Conservation (phyloP, 2,888 invertebrate species). For the Andricus quercusramuli region DNA sequence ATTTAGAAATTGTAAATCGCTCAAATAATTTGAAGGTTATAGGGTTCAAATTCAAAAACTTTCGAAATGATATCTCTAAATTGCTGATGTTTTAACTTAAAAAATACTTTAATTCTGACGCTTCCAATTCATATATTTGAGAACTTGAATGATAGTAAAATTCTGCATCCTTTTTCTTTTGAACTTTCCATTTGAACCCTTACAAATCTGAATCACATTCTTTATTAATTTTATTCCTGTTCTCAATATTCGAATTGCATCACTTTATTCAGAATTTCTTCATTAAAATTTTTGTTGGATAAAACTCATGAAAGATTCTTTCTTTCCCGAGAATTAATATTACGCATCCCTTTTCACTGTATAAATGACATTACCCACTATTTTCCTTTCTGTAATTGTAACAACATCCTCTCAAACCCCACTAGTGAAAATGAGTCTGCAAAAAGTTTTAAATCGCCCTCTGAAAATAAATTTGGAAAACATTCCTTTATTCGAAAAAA, state of each 20-base stretch:
- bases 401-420: not conserved
- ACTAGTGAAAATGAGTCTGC: not conserved
- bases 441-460: slow-evolving; percentile 27
- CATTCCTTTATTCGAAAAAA: slow-evolving; percentile 29
- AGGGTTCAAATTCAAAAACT: too few relatives aligned
- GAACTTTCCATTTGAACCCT: too few relatives aligned
- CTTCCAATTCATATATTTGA: too few relatives aligned
- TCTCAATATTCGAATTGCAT: not conserved
- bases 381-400: not conserved
- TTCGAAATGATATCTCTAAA: too few relatives aligned
- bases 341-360: not conserved
- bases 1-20: too few relatives aligned
- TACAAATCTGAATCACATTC: too few relatives aligned
- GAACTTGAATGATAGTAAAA: too few relatives aligned
- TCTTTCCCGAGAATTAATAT: not conserved
- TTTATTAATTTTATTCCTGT: too few relatives aligned
- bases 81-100: too few relatives aligned
- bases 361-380: not conserved
- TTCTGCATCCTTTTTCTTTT: too few relatives aligned
- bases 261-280: not conserved
- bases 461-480: slow-evolving; percentile 19
- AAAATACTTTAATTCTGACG: too few relatives aligned
- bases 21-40: too few relatives aligned
- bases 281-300: not conserved
- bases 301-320: not conserved